A percentile compares a stretch with the other conserved stretches of the same genome.
Conservation (phyloP, 2,797 vertebrate species). For the Anolis apletophallus region DNA sequence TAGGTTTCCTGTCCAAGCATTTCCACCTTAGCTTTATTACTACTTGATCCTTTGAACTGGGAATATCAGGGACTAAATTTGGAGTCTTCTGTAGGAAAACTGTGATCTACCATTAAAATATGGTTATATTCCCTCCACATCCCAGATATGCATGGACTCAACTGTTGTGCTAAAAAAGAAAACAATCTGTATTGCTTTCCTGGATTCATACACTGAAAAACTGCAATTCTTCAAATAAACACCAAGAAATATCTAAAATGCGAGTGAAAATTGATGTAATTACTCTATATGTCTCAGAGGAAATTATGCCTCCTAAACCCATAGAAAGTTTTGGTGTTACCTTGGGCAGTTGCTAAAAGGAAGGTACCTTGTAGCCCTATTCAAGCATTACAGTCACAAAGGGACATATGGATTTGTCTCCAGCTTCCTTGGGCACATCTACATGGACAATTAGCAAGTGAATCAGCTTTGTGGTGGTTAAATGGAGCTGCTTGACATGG, state of each 20-base stretch:
- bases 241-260: neutral
- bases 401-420: neutral
- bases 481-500: no score
- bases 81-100: no score
- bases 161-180: neutral
- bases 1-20: neutral
- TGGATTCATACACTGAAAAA: neutral
- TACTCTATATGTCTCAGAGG: neutral
- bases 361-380: neutral
- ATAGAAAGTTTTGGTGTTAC: neutral
- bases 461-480: no score
- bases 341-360: neutral
- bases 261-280: neutral
- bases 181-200: no score
- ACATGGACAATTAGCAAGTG: no score
- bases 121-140: no score
- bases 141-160: neutral
- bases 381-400: neutral
- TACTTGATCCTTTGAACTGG: neutral
- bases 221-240: neutral
- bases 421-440: neutral
- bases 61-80: neutral
- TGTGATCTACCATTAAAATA: neutral
- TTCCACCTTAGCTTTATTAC: no score
- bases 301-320: neutral